Base-by-base conservation (phyloP, 2,888 invertebrate species). In the Quadroppia sp. region DNA sequence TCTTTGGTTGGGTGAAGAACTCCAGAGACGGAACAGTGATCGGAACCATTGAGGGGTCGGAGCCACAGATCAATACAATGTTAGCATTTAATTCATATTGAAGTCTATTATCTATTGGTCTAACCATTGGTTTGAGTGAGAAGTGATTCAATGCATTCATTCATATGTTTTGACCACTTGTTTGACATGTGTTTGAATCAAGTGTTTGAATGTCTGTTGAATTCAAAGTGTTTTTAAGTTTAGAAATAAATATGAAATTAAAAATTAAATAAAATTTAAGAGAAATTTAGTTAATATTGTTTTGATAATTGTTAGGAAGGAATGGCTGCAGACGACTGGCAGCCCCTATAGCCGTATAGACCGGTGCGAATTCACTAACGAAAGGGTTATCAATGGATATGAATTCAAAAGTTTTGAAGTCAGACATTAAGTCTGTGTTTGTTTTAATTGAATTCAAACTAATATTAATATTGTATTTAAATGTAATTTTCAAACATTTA, bases 31-130 rank as follows among this genome's bases (percentile, higher is more conserved):
- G 76, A 3, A 76, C 77, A 15, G 77, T 77, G n/a, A 25, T 72
- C 50, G 77, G 77, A 25, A 76, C 75, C 0, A 73, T 75, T 20
- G 76, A 77, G 75, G 77, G 77, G 42, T 61, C 42, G 50, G 75
- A 73, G 48, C 61, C 75, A 59, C 50, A 61, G 28, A 61, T 77
- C 42, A 59, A 71, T 42, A 70, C 69, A 50, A 77, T 77, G 77
- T 73, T 20, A 30, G 56, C 23, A 3, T n/a, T 67, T 2, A 4
- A 15, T 42, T 36, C 1, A 59, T 36, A 4, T 20, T 56, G 53
- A 50, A 36, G 11, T 36, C 30, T 30, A 17, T 56, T 50, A 28
- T 53, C 36, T 28, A 20, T 13, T 32, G 30, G n/a, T 71, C 56
- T 9, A 56, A 9, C 4, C 28, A 48, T 48, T 48, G 48, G 4